These are phyloP conservation scores for Gobio occitaniae DNA, from an alignment of 2,797 vertebrate species.

Conservation along the genomic window DNA sequence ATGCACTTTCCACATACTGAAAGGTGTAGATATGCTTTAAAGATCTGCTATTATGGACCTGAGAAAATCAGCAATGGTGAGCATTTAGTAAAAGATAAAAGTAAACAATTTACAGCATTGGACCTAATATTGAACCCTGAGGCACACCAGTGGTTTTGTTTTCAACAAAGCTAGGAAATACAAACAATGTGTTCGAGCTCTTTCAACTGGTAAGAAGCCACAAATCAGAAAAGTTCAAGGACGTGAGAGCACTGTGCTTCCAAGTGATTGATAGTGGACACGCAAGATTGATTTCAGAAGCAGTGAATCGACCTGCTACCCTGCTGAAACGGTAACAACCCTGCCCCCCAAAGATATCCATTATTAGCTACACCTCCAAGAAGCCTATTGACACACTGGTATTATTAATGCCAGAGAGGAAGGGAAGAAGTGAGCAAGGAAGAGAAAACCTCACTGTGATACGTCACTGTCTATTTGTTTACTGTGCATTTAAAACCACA, in stretches of 20 bases:
- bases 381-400: neutral
- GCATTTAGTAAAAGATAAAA: neutral
- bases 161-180: neutral
- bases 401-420: slow-evolving; percentile 21
- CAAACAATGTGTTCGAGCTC: slow-evolving; percentile 21
- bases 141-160: neutral
- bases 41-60: neutral
- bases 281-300: slow-evolving; percentile 46
- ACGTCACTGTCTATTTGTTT: slow-evolving; percentile 10
- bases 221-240: slow-evolving; percentile 27
- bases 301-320: slow-evolving; percentile 32
- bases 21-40: neutral
- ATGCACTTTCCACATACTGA: slow-evolving; percentile 65
- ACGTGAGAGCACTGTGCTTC: neutral
- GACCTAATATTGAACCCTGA: slow-evolving; percentile 6
- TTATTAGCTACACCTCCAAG: slow-evolving; percentile 72
- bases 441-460: neutral
- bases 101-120: neutral
- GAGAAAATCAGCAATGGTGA: neutral
- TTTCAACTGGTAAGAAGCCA: slow-evolving; percentile 10
- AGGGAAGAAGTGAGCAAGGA: neutral
- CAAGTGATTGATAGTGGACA: slow-evolving; percentile 29
- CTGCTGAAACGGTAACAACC: slow-evolving; percentile 58
- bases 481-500: slow-evolving; percentile 30
- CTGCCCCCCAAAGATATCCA: slow-evolving; percentile 67